These are phyloP conservation scores for Drosophila quinaria DNA, from an alignment of 2,888 invertebrate genomes.

Conservation along the genomic window DNA sequence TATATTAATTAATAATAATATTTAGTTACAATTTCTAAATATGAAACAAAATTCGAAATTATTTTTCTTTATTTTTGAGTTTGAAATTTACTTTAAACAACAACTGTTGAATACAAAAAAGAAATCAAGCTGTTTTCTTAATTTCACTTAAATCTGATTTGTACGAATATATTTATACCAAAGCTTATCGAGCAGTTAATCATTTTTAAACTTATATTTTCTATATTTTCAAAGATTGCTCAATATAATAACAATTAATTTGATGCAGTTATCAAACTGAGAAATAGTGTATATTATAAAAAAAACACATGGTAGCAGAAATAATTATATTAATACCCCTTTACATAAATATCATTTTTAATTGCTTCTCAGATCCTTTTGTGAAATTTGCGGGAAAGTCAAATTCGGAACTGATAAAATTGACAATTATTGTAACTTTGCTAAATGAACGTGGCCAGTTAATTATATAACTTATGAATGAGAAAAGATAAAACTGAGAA, in stretches of 20 bases:
- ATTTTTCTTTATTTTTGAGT: no score
- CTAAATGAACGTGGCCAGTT: slow-evolving; percentile 40
- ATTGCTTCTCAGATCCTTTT: neutral
- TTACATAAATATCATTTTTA: neutral
- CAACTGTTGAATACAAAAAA: no score
- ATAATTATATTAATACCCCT: no score
- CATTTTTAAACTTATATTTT: neutral
- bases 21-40: no score
- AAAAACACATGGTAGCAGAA: neutral
- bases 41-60: no score
- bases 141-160: neutral
- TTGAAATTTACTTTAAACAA: no score
- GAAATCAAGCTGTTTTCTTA: no score
- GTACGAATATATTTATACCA: neutral
- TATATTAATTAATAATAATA: neutral
- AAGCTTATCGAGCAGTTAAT: neutral
- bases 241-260: neutral
- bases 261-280: neutral
- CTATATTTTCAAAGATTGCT: neutral
- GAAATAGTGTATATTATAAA: neutral
- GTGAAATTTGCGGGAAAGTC: neutral
- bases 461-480: slow-evolving; percentile 19
- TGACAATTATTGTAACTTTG: slow-evolving; percentile 27
- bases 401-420: slow-evolving; percentile 8
- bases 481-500: neutral